Base-by-base conservation (phyloP, 2,113 vertebrate genomes). In the Dendropsophus ebraccatus region DNA sequence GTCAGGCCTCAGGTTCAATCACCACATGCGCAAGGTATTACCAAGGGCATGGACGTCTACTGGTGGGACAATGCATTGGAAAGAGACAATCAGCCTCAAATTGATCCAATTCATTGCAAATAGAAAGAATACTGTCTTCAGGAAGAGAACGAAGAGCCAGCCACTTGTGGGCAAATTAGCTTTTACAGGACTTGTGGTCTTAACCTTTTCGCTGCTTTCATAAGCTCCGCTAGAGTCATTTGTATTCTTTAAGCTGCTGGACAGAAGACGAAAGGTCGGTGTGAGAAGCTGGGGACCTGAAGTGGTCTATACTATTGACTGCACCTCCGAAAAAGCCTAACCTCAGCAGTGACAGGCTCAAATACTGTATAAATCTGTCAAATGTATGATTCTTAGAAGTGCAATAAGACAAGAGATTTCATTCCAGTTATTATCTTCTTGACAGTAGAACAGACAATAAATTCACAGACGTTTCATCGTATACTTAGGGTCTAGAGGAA, bases 1-100 rank as follows among this genome's bases (percentile, higher is more conserved):
- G 91, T 87, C 92, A 93, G 90, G 89, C 88, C 88, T 90, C 75
- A 74, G 90, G 91, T 92, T 94, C 92, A 92, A 89, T 91, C 91
- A 92, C 83, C 72, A n/a, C 85, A 93, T 91, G 88, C 90, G 91
- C 89, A 89, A 90, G 89, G 91, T 88, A 91, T 92, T 87, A 90
- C 90, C 89, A 88, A 91, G 67, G 90, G 89, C 91, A 82, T 83
- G 25, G 78, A 90, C 92, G 92, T 92, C 90, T 93, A 92, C 89
- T 89, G 88, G 75, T 35, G 16, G 89, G 89, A 93, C 90, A 90
- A 94, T 92, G 87, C 91, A 91, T 86, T 84, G 52, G 78, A 90
- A 88, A 87, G 70, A 90, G 82, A 91, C 88, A 93, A 91, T 92
- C 89, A 90, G 88, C 88, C 87, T 92, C 89, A 92, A 93, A 93